Evolutionary conservation across 1,140 invertebrate genomes (phyloP).

Genomic region (Drosophila pallidifrons): DNA sequence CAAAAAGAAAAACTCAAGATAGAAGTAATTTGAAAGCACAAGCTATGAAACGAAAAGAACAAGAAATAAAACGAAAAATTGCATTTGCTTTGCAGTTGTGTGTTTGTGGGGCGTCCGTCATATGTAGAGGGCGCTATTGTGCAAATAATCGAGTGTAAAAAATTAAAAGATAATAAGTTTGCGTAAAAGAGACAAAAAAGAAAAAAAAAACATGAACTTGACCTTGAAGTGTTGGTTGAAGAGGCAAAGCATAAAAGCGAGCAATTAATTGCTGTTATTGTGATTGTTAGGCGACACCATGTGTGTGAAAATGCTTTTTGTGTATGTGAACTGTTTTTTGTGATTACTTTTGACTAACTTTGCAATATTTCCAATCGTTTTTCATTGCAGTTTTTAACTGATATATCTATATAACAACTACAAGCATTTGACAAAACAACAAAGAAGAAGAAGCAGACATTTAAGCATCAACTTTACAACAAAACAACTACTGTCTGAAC

Average conservation of each 20-base stretch:
- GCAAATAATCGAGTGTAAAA: constrained; percentile 30
- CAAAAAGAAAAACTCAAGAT: constrained; percentile 36
- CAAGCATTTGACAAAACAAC: constrained; percentile 50
- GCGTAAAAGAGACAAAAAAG: constrained; percentile 15
- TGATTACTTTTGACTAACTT: constrained; percentile 31
- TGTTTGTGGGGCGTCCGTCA: constrained; percentile 40
- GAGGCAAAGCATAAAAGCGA: constrained; percentile 52
- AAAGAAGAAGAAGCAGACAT: constrained; percentile 18
- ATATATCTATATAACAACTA: constrained; percentile 38
- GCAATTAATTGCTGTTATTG: constrained; percentile 45
- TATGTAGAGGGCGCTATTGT: constrained; percentile 45
- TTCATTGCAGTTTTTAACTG: constrained; percentile 46
- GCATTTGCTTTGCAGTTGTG: constrained; percentile 61
- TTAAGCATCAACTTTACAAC: constrained; percentile 17
- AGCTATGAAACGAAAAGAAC: constrained; percentile 41
- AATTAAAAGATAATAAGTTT: constrained; percentile 56
- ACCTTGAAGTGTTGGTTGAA: constrained; percentile 58
- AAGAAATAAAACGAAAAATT: constrained; percentile 40
- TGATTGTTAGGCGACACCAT: constrained; percentile 5
- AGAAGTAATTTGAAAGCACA: constrained; percentile 46
- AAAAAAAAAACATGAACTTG: constrained; percentile 62
- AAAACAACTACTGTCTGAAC: constrained; percentile 11
- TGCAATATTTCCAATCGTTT: constrained; percentile 1
- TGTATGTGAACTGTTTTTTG: constrained; percentile 14
- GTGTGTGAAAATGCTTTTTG: not conserved